phyloP scores from a whole-genome alignment of 2,797 vertebrate species.

The Falco cherrug region DNA sequence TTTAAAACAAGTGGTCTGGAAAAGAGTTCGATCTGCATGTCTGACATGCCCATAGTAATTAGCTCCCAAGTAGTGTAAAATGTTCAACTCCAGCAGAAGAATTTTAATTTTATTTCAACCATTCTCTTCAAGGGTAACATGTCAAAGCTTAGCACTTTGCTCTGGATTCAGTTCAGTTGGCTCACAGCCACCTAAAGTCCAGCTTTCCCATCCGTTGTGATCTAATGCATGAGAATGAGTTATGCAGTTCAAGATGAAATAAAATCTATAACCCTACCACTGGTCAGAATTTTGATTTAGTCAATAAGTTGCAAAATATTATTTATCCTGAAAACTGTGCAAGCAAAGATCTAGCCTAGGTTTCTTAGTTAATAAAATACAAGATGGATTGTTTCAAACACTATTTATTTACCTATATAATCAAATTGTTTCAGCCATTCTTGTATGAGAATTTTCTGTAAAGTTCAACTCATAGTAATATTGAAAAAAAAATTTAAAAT shows the following conservation, averaged over 20 bases:
- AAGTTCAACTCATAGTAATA: neutral
- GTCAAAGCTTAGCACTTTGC: slow-evolving; percentile 44
- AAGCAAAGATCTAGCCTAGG: neutral
- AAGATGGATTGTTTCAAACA: neutral
- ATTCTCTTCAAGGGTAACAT: slow-evolving; percentile 49
- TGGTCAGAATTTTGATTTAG: neutral
- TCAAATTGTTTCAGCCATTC: neutral
- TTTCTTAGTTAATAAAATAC: slow-evolving; percentile 10
- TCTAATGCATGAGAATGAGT: slow-evolving; percentile 47
- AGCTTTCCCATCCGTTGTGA: slow-evolving; percentile 29
- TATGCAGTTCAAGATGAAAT: slow-evolving; percentile 46
- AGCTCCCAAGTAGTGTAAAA: slow-evolving; percentile 31
- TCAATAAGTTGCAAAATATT: neutral
- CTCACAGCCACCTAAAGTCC: neutral
- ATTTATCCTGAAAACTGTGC: neutral
- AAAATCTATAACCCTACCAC: slow-evolving; percentile 35
- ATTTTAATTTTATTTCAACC: slow-evolving; percentile 65
- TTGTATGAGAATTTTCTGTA: neutral
- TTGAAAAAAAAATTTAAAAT: fast-evolving
- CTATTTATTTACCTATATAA: neutral
- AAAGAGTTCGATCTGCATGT: slow-evolving; percentile 36
- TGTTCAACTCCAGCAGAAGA: slow-evolving; percentile 37
- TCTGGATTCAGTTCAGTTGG: slow-evolving; percentile 41
- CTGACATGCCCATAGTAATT: slow-evolving; percentile 33
- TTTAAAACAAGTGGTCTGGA: slow-evolving; percentile 53